Percentiles rank a stretch among this genome's conserved stretches.
phyloP scores from a whole-genome alignment of 2,888 invertebrate genomes.

The Ypsolopha scabrella region DNA sequence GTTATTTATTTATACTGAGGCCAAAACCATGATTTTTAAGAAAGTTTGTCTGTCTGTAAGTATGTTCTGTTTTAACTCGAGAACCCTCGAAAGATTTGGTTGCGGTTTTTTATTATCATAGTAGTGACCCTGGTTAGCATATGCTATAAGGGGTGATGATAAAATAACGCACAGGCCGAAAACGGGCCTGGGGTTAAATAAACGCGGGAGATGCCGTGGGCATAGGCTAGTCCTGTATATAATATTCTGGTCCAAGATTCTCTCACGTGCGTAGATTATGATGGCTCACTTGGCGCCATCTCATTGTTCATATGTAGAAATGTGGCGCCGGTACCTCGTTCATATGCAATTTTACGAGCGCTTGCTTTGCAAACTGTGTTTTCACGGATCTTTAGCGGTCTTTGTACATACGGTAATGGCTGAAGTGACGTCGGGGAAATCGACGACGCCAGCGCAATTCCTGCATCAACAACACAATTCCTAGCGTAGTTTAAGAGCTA shows the following conservation, averaged over 20 bases:
- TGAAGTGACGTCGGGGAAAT: slow-evolving; percentile 2
- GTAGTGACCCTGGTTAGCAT: no score
- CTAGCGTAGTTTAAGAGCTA: background rate
- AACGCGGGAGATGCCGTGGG: no score
- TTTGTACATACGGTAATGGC: slow-evolving; percentile 29
- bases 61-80: no score
- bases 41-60: no score
- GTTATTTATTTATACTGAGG: no score
- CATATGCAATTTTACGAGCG: slow-evolving; percentile 56
- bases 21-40: no score
- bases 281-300: slow-evolving; percentile 56
- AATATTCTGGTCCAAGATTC: background rate
- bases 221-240: no score
- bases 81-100: no score
- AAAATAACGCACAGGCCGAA: no score
- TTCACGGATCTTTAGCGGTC: slow-evolving; percentile 36
- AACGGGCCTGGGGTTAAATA: no score
- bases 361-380: slow-evolving; percentile 39
- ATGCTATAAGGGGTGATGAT: no score
- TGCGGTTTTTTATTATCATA: no score
- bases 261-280: slow-evolving; percentile 31
- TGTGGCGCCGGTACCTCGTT: slow-evolving; percentile 52
- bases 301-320: slow-evolving; percentile 59
- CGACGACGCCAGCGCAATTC: background rate
- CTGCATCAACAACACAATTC: background rate